These are phyloP conservation scores for Paraescarpia echinospica DNA, from an alignment of 1,140 invertebrate genomes.

Conservation along the genomic window DNA sequence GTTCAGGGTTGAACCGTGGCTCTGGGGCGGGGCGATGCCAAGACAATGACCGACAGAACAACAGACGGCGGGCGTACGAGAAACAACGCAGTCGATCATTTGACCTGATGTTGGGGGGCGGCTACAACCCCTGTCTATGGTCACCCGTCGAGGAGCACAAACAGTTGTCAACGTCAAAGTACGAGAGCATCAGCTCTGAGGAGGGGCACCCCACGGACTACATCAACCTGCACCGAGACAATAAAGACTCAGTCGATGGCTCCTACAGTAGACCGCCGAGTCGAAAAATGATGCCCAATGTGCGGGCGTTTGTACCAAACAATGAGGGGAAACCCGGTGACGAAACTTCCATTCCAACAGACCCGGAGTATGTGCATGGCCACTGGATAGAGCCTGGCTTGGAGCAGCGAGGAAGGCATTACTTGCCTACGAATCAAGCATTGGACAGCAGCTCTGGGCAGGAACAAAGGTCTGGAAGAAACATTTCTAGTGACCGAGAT, in stretches of 20 bases:
- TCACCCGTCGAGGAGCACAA: background rate
- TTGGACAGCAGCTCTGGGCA: background rate
- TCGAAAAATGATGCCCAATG: background rate
- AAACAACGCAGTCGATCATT: background rate
- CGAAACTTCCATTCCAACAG: background rate
- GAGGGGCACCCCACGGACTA: background rate
- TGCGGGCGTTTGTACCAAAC: background rate
- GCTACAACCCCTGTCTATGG: background rate
- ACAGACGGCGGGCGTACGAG: background rate
- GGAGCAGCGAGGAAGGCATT: background rate
- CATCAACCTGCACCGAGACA: background rate
- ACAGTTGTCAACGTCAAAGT: background rate
- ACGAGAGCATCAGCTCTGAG: background rate
- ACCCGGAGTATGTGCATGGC: no score
- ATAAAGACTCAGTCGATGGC: background rate
- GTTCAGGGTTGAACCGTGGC: background rate
- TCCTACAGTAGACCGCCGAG: background rate
- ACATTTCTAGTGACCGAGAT: background rate
- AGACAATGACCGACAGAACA: background rate
- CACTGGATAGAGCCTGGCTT: background rate
- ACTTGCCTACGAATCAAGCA: background rate
- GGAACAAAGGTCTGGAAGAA: background rate
- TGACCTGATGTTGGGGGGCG: background rate
- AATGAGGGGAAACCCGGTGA: background rate
- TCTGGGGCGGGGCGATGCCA: background rate